phyloP scores from a whole-genome alignment of 2,113 vertebrate genomes.

The Pardalotus punctatus region DNA sequence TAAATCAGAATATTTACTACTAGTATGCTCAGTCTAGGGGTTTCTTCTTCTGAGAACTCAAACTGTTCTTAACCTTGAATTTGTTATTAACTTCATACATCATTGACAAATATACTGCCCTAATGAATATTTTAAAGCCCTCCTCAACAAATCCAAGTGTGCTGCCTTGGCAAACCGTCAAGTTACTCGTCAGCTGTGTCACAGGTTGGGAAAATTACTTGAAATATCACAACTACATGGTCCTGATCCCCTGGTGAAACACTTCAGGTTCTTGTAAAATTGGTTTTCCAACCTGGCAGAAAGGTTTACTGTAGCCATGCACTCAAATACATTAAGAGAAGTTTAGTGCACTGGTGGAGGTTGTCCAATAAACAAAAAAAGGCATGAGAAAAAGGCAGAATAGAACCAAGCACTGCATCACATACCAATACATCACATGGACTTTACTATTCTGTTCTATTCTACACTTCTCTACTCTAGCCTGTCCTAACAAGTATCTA shows the following conservation, averaged over 20 bases:
- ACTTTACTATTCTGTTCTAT: not conserved
- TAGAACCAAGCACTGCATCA: not conserved
- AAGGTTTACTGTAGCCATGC: not conserved
- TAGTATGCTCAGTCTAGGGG: not conserved
- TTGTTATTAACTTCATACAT: not conserved
- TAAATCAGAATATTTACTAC: not conserved
- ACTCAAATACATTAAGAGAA: not conserved
- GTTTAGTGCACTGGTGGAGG: not conserved
- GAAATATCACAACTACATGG: not conserved
- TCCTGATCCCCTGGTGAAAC: not conserved
- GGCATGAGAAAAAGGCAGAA: not conserved
- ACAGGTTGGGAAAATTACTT: not conserved
- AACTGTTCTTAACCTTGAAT: slow-evolving; percentile 27
- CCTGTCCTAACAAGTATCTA: not conserved
- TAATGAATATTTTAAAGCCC: slow-evolving; percentile 54
- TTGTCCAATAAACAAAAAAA: not conserved
- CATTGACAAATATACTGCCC: slow-evolving; percentile 10
- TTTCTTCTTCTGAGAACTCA: not conserved
- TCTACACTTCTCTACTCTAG: not conserved
- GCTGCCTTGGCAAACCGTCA: slow-evolving; percentile 1
- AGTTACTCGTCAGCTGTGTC: not conserved
- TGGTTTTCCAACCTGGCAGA: not conserved
- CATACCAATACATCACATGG: not conserved
- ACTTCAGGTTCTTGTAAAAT: not conserved
- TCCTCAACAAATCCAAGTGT: not conserved